phyloP scores from a whole-genome alignment of 2,113 vertebrate genomes.

The Tyrannus savana region DNA sequence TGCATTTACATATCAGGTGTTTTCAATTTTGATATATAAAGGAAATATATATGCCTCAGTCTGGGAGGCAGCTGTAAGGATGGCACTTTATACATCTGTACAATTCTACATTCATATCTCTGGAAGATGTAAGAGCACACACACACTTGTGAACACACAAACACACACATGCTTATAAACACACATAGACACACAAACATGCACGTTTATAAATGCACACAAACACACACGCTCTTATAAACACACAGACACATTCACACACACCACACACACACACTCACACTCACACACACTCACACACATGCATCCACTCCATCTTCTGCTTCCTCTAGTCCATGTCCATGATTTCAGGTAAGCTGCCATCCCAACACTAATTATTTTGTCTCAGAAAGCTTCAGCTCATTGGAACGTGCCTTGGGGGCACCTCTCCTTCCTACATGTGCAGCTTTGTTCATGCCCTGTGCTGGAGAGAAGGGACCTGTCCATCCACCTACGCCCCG shows the following conservation, averaged over 20 bases:
- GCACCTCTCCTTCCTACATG: accelerated
- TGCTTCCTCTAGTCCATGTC: neutral
- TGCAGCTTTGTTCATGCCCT: neutral
- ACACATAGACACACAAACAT: neutral
- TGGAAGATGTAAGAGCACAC: neutral
- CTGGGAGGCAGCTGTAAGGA: too few species aligned
- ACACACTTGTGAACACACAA: neutral
- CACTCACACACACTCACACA: too few species aligned
- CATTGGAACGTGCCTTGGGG: too few species aligned
- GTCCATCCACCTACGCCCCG: neutral
- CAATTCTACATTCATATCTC: accelerated
- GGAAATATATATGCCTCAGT: accelerated
- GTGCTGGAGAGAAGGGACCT: neutral
- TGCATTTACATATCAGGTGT: too few species aligned
- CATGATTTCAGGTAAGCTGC: neutral
- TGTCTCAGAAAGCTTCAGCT: neutral
- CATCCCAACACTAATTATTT: neutral
- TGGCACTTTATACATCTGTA: accelerated
- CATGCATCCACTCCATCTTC: neutral
- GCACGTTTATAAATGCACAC: neutral
- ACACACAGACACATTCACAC: too few species aligned
- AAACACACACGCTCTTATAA: neutral
- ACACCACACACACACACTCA: neutral
- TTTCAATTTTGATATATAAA: accelerated
- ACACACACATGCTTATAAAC: neutral